phyloP scores from a whole-genome alignment of 1,140 invertebrate species.

The Tenebrio molitor region DNA sequence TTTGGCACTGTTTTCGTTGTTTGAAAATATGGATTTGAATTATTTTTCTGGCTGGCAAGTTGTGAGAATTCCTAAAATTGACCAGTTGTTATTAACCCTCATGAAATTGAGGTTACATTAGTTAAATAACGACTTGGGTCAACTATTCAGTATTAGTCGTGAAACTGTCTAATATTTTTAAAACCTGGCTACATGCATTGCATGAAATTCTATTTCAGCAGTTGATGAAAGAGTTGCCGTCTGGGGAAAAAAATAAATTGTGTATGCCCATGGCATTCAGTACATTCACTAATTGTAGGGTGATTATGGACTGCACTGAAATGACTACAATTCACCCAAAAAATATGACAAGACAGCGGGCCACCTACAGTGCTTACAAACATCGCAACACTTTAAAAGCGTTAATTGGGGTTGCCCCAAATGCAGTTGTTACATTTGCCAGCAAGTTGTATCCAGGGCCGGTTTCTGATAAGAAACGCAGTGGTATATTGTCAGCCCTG shows the following conservation, averaged over 20 bases:
- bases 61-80: conserved; percentile 16
- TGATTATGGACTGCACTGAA: conserved; percentile 54
- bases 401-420: conserved; percentile 52
- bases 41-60: conserved; percentile 42
- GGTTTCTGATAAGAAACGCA: conserved; percentile 54
- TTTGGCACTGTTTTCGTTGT: conserved; percentile 22
- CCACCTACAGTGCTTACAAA: conserved; percentile 51
- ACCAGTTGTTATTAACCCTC: conserved; percentile 43
- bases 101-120: conserved; percentile 46
- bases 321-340: conserved; percentile 34
- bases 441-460: conserved; percentile 52
- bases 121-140: conserved; percentile 43
- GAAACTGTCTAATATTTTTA: conserved; percentile 33
- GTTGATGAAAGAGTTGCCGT: conserved; percentile 7
- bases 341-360: conserved; percentile 44
- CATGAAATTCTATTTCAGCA: conserved; percentile 43
- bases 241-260: conserved; percentile 6
- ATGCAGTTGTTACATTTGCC: conserved; percentile 53
- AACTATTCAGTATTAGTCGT: conserved; percentile 9
- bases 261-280: conserved; percentile 52
- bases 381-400: conserved; percentile 50
- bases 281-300: conserved; percentile 53
- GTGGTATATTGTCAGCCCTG: conserved; percentile 41
- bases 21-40: conserved; percentile 26
- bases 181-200: conserved; percentile 32